Base-by-base conservation (phyloP, 2,797 vertebrate genomes). In the Nannoperca australis region DNA sequence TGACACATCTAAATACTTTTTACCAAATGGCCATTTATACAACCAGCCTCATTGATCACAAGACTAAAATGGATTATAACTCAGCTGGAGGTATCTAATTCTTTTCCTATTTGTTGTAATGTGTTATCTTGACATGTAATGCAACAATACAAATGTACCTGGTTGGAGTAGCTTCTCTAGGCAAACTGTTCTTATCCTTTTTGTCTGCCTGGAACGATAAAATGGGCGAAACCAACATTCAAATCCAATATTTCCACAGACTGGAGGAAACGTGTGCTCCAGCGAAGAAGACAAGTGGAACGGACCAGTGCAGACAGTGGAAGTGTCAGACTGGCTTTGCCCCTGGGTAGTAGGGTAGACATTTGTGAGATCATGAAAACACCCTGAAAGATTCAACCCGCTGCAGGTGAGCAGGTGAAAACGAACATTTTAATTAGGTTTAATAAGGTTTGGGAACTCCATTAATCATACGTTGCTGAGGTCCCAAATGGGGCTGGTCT, bases 1-100 rank as follows among this genome's bases (percentile, higher is more conserved):
- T 73, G 63, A 81, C 70, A 77, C 24, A 24, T 80, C 22, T n/a
- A 62, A 72, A 22, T 66, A 53, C 68, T 84, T 79, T 68, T 27
- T 53, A 69, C 58, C 62, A 81, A 82, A 82, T 64, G 53, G 3
- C 56, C 32, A 36, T 73, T 85, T 62, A 68, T 36, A 54, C 65
- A 73, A 71, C 67, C 42, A 17, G 69, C 14, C 51, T 45, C 50
- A 73, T 27, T 54, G 24, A 45, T 64, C 42, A 27, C 11, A 47
- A 9, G 0, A 45, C 1, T 24, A n/a, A 30, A 40, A 47, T 12
- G 69, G 32, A 6, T 18, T 32, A 30, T 5, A 45, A 59, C 18
- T 38, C 56, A 63, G 60, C 27, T 20, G 22, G 59, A 63, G 15
- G 3, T 0, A n/a, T 32, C 14, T 30, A 11, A 14, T 15, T 42